Base-by-base conservation (phyloP, 2,113 vertebrate species). In the Pachyramphus minor region DNA sequence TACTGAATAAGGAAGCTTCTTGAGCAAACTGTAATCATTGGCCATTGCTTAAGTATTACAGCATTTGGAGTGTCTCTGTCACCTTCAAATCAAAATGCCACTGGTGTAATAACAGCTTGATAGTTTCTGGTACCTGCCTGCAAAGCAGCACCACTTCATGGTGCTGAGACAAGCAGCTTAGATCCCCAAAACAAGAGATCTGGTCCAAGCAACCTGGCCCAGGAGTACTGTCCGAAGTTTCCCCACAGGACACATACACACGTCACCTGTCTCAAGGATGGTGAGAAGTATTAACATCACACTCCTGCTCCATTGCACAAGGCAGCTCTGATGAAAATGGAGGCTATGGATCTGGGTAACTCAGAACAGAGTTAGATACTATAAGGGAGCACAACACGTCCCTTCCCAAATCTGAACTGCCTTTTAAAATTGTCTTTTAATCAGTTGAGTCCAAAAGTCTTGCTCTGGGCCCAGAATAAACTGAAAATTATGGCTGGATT, bases 371-470 rank as follows among this genome's bases (percentile, higher is more conserved):
- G n/a, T 7, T 45, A 33, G 28, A 37, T 83, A 28, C 42, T 49
- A 0, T 22, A 60, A 49, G 7, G 14, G 31, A 82, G 28, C 14
- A 41, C 37, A 73, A 20, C 14, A 24, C 0, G 0, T 63, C 33
- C 11, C 33, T 59, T 87, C 22, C 31, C 66, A 89, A 68, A 73
- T 24, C 16, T 58, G 45, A 74, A 73, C 8, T 66, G 22, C n/a
- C 31, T 81, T 72, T 66, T 33, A 66, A 68, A 50, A 23, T 31
- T 23, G 58, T 41, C 69, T 81, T 52, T 41, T 31, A 37, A 35
- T 74, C 42, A 25, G 3, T 6, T 41, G 28, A 87, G 30, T 50
- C 42, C 41, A 66, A 11, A 80, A 73, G 28, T 71, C 45, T 73
- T 58, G 24, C 31, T 80, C 53, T 73, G 23, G 41, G 20, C 73